Conservation (phyloP, 2,797 vertebrate species). For the Adelosebastes latens region DNA sequence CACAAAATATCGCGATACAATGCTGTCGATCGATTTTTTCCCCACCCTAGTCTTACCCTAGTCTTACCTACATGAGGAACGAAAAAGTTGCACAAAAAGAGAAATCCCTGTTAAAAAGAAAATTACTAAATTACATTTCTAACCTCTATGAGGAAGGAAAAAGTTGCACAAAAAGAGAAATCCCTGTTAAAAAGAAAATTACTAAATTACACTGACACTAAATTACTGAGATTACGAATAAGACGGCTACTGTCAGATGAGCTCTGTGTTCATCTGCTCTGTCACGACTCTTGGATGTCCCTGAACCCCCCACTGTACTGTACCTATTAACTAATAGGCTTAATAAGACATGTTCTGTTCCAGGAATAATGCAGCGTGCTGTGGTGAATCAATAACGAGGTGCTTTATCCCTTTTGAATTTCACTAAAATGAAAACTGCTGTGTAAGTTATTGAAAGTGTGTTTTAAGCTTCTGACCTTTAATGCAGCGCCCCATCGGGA, state of each 20-base stretch:
- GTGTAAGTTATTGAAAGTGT: background rate
- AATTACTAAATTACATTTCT: no score
- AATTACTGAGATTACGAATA: background rate
- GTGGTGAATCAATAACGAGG: conserved; percentile 3
- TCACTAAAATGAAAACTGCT: background rate
- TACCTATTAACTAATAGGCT: background rate
- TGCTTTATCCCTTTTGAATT: background rate
- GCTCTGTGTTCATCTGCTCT: background rate
- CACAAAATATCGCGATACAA: no score
- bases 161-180: background rate
- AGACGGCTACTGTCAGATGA: background rate
- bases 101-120: no score
- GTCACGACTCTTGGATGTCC: background rate
- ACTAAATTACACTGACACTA: background rate
- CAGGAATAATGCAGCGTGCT: background rate
- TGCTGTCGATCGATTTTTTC: background rate
- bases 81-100: no score
- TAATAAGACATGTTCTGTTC: background rate
- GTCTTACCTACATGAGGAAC: accelerated
- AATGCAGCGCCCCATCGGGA: background rate
- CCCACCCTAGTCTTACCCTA: background rate
- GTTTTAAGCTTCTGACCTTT: background rate
- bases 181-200: background rate
- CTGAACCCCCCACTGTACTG: background rate
- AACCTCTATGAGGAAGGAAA: background rate